phyloP scores from a whole-genome alignment of 2,888 invertebrate species.

The Caprella mutica region DNA sequence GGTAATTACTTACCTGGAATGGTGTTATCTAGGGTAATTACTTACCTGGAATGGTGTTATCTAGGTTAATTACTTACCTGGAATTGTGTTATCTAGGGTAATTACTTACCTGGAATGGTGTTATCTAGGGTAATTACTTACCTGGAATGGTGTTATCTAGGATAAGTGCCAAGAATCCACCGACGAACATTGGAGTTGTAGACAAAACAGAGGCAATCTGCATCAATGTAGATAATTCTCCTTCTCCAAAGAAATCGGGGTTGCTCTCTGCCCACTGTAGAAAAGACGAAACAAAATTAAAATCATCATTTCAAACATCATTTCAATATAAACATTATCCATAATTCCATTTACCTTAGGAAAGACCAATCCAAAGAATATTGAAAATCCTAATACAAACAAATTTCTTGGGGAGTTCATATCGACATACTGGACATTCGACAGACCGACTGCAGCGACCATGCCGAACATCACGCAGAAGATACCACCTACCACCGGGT shows the following conservation, averaged over 20 bases:
- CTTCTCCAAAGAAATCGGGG: conserved; percentile 14
- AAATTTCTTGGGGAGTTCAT: conserved; percentile 73
- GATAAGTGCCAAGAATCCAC: conserved; percentile 58
- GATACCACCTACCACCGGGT: conserved; percentile 66
- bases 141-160: conserved; percentile 66
- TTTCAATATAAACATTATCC: too few species aligned
- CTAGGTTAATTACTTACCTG: conserved; percentile 51
- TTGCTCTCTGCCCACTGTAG: conserved; percentile 23
- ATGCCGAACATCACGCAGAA: conserved; percentile 74
- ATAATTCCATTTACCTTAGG: too few species aligned
- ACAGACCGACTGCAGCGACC: conserved; percentile 59
- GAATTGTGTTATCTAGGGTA: conserved; percentile 59
- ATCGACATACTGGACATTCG: conserved; percentile 59
- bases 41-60: conserved; percentile 62
- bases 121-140: conserved; percentile 52
- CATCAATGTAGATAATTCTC: conserved; percentile 31
- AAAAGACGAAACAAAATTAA: too few species aligned
- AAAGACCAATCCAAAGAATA: conserved; percentile 62
- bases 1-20: too few species aligned
- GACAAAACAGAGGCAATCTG: conserved; percentile 41
- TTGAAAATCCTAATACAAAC: conserved; percentile 73
- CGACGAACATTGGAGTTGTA: conserved; percentile 65
- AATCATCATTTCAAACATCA: too few species aligned
- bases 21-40: too few species aligned
- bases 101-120: conserved; percentile 54